These are phyloP conservation scores for Anser cygnoides DNA, from an alignment of 2,113 vertebrate genomes.

Conservation along the genomic window DNA sequence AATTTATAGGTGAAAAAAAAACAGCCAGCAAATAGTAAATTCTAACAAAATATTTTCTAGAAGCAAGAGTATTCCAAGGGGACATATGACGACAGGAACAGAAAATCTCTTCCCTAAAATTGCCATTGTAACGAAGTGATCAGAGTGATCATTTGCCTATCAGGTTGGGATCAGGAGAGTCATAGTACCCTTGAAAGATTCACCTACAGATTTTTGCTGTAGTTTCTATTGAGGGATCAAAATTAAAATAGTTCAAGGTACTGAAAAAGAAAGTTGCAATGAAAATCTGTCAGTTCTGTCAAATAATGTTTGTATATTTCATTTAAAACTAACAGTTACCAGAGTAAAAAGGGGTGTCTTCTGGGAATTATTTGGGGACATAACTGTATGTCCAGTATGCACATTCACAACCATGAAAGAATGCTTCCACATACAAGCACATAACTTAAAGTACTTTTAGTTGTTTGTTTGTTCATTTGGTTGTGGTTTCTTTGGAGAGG, in stretches of 20 bases:
- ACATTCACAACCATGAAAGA: background rate
- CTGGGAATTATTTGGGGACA: background rate
- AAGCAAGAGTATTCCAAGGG: background rate
- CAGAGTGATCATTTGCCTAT: background rate
- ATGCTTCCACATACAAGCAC: background rate
- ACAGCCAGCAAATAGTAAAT: background rate
- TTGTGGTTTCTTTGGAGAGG: too few species aligned
- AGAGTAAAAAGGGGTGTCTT: background rate
- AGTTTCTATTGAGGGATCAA: too few species aligned
- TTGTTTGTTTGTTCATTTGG: background rate
- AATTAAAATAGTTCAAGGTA: background rate
- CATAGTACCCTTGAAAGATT: background rate
- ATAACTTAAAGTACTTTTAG: background rate
- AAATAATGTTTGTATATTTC: background rate
- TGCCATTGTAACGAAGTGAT: background rate
- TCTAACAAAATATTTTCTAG: conserved; percentile 4
- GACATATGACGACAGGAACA: background rate
- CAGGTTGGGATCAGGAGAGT: background rate
- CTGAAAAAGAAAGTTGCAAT: background rate
- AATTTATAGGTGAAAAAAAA: background rate
- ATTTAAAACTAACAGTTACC: background rate
- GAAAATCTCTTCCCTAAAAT: background rate
- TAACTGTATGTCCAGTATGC: background rate
- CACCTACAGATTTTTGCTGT: background rate
- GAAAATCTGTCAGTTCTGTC: background rate